Conservation (phyloP, 2,888 invertebrate genomes). For the Pemphredon lugubris region DNA sequence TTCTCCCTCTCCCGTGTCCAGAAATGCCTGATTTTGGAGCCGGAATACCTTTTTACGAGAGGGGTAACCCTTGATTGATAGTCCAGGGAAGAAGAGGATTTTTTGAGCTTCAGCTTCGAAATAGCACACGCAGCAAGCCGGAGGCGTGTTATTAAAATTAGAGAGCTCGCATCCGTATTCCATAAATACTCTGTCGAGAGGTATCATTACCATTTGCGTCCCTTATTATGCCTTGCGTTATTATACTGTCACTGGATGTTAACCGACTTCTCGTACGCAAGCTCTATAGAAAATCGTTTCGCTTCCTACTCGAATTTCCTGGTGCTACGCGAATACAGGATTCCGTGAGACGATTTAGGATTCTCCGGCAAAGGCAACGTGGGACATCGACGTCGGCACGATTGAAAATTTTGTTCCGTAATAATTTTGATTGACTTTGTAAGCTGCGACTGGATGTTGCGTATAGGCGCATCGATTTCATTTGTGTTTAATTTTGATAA, state of each 20-base stretch:
- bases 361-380: no score
- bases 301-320: no score
- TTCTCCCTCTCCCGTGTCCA: neutral
- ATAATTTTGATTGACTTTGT: no score
- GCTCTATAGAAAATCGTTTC: no score
- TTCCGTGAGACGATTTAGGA: no score
- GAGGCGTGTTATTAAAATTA: slow-evolving; percentile 7
- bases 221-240: neutral
- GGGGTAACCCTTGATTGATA: slow-evolving; percentile 24
- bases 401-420: no score
- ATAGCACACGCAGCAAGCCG: neutral
- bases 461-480: no score
- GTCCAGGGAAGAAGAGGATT: neutral
- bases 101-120: slow-evolving; percentile 4
- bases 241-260: neutral
- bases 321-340: no score
- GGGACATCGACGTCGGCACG: no score
- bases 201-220: slow-evolving; percentile 5
- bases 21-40: neutral
- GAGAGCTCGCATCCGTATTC: slow-evolving; percentile 9
- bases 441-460: no score
- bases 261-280: neutral
- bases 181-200: slow-evolving; percentile 1
- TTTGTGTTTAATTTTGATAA: no score
- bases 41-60: neutral